Conservation (phyloP, 2,113 vertebrate genomes). For the Lepus timidus region DNA sequence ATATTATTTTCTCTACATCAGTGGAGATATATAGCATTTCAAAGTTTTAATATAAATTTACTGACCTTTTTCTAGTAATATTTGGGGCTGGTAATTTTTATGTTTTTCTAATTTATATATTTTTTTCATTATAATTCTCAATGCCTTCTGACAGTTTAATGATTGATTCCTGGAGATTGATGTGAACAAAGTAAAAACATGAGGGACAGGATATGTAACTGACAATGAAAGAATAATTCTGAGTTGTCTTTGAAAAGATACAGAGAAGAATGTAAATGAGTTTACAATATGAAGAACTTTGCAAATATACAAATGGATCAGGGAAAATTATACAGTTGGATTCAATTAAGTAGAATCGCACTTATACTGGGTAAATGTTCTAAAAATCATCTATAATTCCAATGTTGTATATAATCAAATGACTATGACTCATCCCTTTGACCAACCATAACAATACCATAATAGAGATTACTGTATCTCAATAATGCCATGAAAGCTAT, state of each 20-base stretch:
- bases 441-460: neutral
- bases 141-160: neutral
- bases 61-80: neutral
- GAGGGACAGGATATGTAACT: neutral
- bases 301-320: neutral
- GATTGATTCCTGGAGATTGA: neutral
- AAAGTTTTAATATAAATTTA: neutral
- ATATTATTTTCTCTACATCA: neutral
- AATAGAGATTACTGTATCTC: neutral
- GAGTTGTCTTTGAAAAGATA: neutral
- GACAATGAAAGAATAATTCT: neutral
- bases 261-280: neutral
- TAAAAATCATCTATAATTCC: constrained; percentile 24
- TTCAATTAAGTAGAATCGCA: neutral
- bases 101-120: neutral
- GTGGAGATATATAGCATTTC: constrained; percentile 3
- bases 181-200: neutral
- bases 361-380: neutral
- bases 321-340: neutral
- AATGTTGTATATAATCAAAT: constrained; percentile 7
- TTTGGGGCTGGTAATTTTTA: neutral
- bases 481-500: constrained; percentile 9
- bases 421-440: neutral
- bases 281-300: neutral
- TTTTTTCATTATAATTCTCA: neutral